These are phyloP conservation scores for Chrysolina haemoptera DNA, from an alignment of 2,888 invertebrate genomes.

Conservation along the genomic window DNA sequence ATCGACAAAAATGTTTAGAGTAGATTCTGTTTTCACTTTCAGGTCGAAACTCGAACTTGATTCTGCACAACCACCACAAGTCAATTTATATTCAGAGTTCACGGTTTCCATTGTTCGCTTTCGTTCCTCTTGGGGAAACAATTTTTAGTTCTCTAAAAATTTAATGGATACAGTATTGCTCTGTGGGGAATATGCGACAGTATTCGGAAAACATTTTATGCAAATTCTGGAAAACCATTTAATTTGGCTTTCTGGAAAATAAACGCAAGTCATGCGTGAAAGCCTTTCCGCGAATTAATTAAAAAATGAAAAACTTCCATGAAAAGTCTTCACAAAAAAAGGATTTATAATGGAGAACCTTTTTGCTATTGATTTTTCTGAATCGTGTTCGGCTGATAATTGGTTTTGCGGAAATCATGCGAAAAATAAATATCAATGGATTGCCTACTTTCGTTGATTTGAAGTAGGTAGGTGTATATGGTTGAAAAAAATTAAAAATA, in stretches of 20 bases:
- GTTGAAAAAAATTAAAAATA: no score
- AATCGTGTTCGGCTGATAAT: no score
- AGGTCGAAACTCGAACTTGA: constrained; percentile 11
- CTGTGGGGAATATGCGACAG: constrained; percentile 38
- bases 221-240: constrained; percentile 41
- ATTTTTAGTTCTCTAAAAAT: constrained; percentile 41
- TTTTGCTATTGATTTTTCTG: no score
- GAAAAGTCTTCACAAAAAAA: background rate
- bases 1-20: background rate
- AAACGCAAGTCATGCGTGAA: constrained; percentile 2
- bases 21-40: background rate
- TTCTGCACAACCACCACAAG: background rate
- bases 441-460: no score
- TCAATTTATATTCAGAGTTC: constrained; percentile 28
- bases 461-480: no score
- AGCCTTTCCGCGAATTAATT: constrained; percentile 4
- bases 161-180: constrained; percentile 39
- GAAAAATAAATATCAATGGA: no score
- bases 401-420: no score
- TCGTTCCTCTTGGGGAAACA: constrained; percentile 34
- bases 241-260: constrained; percentile 37
- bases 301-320: background rate
- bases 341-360: background rate
- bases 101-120: constrained; percentile 29
- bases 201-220: constrained; percentile 43